These are phyloP conservation scores for Oncorhynchus clarkii DNA, from an alignment of 2,113 vertebrate species.

Conservation along the genomic window DNA sequence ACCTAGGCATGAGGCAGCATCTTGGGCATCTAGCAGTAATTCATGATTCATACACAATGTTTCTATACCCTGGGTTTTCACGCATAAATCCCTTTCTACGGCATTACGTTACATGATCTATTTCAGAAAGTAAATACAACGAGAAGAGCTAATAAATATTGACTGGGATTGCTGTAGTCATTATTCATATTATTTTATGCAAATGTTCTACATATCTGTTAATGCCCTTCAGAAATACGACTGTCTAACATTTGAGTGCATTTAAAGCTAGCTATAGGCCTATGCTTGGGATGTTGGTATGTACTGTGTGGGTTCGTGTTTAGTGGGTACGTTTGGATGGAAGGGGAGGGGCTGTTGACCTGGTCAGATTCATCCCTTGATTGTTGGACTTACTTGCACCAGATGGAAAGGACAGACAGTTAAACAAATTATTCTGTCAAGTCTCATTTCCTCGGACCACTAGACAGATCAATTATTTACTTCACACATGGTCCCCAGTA, in stretches of 20 bases:
- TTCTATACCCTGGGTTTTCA: constrained; percentile 33
- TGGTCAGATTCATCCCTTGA: constrained; percentile 20
- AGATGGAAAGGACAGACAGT: constrained; percentile 67
- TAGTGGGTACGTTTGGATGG: not conserved
- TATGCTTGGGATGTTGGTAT: too few species aligned
- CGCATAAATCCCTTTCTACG: too few species aligned
- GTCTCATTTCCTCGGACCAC: constrained; percentile 55
- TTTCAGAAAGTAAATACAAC: not conserved
- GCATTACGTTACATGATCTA: not conserved
- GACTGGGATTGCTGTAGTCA: not conserved
- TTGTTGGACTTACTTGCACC: constrained; percentile 37
- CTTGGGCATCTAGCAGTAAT: constrained; percentile 47
- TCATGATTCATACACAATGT: constrained; percentile 63
- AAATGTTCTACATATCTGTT: too few species aligned
- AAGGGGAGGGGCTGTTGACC: not conserved
- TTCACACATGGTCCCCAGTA: constrained; percentile 41
- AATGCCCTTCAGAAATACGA: not conserved
- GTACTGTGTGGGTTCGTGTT: not conserved
- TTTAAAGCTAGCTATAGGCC: too few species aligned
- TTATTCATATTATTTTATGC: not conserved
- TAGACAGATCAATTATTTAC: constrained; percentile 77
- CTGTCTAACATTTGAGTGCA: not conserved
- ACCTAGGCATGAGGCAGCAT: constrained; percentile 56
- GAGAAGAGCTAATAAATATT: not conserved
- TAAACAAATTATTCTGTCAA: constrained; percentile 63